Evolutionary conservation across 2,797 vertebrate species (phyloP).

Genomic region (Pogoniulus pusillus): DNA sequence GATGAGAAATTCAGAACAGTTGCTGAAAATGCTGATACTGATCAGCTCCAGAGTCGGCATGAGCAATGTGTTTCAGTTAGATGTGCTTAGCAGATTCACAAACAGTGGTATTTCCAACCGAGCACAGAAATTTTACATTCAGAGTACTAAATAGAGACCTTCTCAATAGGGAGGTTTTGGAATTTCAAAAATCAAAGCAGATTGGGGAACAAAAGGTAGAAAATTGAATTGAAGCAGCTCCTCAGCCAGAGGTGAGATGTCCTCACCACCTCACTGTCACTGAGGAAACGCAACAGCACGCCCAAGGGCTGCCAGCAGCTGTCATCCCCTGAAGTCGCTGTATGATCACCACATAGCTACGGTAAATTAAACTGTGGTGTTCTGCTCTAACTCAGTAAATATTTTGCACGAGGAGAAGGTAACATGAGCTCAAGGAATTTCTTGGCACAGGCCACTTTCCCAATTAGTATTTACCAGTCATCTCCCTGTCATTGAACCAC

Average conservation of each 20-base stretch:
- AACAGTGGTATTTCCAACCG: not conserved
- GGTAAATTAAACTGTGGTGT: not conserved
- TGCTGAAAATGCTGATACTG: not conserved
- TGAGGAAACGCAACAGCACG: not conserved
- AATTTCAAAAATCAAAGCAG: not conserved
- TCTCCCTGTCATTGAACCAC: not conserved
- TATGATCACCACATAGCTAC: not conserved
- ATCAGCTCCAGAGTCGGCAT: not conserved
- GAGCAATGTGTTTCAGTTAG: not conserved
- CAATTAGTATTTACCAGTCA: not conserved
- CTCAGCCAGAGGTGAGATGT: not conserved
- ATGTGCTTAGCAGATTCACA: not conserved
- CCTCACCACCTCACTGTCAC: not conserved
- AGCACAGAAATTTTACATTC: not conserved
- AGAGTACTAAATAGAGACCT: not conserved
- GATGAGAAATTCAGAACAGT: not conserved
- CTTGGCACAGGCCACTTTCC: not conserved
- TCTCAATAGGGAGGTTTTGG: not conserved
- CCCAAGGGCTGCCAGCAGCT: not conserved
- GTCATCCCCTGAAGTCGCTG: not conserved
- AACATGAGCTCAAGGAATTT: not conserved
- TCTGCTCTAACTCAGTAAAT: not conserved
- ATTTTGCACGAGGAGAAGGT: conserved; percentile 5
- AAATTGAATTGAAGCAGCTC: not conserved
- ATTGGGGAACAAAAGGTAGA: not conserved